phyloP scores from a whole-genome alignment of 2,888 invertebrate genomes.

The Phaonia tiefii region DNA sequence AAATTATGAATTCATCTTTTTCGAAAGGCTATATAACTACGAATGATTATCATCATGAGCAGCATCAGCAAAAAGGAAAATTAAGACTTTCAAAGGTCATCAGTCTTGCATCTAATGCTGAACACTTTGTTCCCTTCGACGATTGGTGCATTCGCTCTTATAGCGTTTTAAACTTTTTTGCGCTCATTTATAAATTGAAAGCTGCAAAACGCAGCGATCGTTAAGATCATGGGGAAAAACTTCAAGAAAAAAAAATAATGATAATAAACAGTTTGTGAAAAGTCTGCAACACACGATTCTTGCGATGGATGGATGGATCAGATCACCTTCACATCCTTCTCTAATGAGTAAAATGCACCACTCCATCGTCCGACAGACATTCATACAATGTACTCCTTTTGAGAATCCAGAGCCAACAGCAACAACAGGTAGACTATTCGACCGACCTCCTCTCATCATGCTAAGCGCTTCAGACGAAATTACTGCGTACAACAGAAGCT shows the following conservation, averaged over 20 bases:
- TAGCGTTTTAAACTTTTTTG: slow-evolving; percentile 1
- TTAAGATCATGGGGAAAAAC: slow-evolving; percentile 81
- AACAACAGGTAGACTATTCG: slow-evolving; percentile 14
- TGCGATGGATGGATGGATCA: slow-evolving; percentile 20
- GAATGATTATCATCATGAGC: no score
- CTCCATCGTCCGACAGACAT: not conserved
- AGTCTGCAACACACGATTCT: slow-evolving; percentile 62
- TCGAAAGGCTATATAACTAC: no score
- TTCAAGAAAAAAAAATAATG: slow-evolving; percentile 78
- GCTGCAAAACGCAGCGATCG: slow-evolving; percentile 77
- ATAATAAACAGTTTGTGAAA: slow-evolving; percentile 79
- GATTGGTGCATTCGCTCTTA: not conserved
- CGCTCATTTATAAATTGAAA: slow-evolving; percentile 62
- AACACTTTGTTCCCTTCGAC: not conserved
- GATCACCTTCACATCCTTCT: slow-evolving; percentile 43
- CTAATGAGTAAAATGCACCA: slow-evolving; percentile 17
- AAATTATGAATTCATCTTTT: no score
- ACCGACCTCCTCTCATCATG: slow-evolving; percentile 56
- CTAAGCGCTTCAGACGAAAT: slow-evolving; percentile 75
- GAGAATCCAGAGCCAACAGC: not conserved
- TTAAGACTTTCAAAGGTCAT: slow-evolving; percentile 23
- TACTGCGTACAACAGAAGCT: slow-evolving; percentile 81
- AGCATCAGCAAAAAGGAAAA: not conserved
- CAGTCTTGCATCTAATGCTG: slow-evolving; percentile 7
- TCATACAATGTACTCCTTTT: slow-evolving; percentile 5